phyloP scores from a whole-genome alignment of 2,113 vertebrate species.

The Neofelis nebulosa region DNA sequence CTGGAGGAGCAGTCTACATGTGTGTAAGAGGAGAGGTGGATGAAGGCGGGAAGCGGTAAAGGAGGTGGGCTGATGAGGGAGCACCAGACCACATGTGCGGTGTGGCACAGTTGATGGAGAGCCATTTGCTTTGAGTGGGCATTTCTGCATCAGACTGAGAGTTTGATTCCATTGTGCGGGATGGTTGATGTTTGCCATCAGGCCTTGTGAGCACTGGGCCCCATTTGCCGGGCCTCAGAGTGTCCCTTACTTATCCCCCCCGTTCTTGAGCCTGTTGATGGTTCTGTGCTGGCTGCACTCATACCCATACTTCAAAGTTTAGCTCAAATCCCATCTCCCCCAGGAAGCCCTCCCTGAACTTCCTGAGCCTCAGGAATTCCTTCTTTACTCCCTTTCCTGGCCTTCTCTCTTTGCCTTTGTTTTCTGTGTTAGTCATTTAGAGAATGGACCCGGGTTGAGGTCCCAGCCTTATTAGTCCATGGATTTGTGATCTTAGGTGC shows the following conservation, averaged over 20 bases:
- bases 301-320: background rate
- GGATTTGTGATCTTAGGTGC: background rate
- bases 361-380: background rate
- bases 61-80: background rate
- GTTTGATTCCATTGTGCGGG: background rate
- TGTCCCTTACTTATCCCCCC: background rate
- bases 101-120: fast-evolving
- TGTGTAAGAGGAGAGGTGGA: fast-evolving
- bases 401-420: background rate
- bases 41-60: background rate
- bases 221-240: too few relatives aligned
- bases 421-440: background rate
- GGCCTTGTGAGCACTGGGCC: too few relatives aligned
- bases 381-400: too few relatives aligned
- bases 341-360: background rate
- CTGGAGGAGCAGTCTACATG: background rate
- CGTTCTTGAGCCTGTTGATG: background rate
- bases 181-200: background rate
- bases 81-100: too few relatives aligned
- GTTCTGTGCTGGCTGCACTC: background rate
- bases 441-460: background rate
- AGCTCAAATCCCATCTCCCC: background rate
- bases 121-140: background rate
- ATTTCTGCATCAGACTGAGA: background rate
- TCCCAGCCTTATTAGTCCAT: background rate